Evolutionary conservation across 2,888 invertebrate genomes (phyloP).

Genomic region (Ennomos quercinarius): DNA sequence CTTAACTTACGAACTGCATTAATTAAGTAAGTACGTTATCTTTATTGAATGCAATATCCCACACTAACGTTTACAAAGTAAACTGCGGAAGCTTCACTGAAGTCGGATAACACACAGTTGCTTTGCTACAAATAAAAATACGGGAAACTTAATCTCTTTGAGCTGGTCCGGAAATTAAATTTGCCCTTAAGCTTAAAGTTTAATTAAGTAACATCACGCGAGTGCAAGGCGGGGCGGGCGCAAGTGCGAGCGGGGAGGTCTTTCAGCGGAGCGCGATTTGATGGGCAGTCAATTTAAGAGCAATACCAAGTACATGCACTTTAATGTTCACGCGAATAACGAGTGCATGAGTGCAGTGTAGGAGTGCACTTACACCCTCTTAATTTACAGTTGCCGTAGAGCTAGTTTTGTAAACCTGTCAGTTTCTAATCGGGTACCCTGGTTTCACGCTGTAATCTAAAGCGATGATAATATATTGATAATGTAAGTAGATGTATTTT

Average conservation of each 20-base stretch:
- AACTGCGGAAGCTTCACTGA: slow-evolving; percentile 45
- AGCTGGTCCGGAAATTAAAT: slow-evolving; percentile 77
- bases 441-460: not conserved
- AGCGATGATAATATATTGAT: not conserved
- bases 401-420: slow-evolving; percentile 12
- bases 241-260: slow-evolving; percentile 35
- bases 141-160: slow-evolving; percentile 64
- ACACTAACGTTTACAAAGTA: slow-evolving; percentile 35
- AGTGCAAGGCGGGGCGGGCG: slow-evolving; percentile 52
- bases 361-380: too few relatives aligned
- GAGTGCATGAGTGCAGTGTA: too few relatives aligned
- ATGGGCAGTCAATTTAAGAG: slow-evolving; percentile 69
- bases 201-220: slow-evolving; percentile 77
- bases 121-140: slow-evolving; percentile 61
- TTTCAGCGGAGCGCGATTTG: slow-evolving; percentile 53
- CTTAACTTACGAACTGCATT: slow-evolving; percentile 6
- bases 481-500: too few relatives aligned
- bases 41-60: slow-evolving; percentile 15
- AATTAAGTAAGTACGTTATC: slow-evolving; percentile 3
- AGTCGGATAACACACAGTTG: slow-evolving; percentile 47
- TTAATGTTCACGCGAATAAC: slow-evolving; percentile 56
- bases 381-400: slow-evolving; percentile 18
- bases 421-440: slow-evolving; percentile 7
- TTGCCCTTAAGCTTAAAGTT: slow-evolving; percentile 77
- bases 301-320: slow-evolving; percentile 50